These are phyloP conservation scores for Trissolcus brochymenae DNA, from an alignment of 2,888 invertebrate species.

Conservation along the genomic window DNA sequence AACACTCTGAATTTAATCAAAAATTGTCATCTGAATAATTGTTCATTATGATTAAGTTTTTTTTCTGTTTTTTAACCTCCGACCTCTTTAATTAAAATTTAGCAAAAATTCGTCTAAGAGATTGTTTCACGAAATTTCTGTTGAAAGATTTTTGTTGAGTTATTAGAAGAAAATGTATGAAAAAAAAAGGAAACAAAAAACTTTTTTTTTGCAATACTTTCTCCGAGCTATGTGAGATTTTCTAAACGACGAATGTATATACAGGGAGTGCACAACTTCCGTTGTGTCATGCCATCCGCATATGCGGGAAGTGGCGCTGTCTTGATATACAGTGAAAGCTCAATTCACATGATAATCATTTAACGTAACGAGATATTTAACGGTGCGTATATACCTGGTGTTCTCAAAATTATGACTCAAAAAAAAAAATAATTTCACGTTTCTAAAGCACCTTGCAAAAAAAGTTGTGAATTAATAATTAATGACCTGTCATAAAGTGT, in stretches of 20 bases:
- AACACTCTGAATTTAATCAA: no score
- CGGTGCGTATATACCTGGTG: slow-evolving; percentile 21
- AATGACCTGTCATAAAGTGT: not conserved
- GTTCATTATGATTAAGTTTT: not conserved
- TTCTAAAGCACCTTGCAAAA: not conserved
- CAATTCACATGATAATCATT: slow-evolving; percentile 52
- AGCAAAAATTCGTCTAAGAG: no score
- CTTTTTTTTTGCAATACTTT: slow-evolving; percentile 22
- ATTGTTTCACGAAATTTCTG: no score
- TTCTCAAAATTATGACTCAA: slow-evolving; percentile 9
- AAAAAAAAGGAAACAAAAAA: slow-evolving; percentile 15
- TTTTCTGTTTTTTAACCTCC: no score
- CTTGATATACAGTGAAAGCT: slow-evolving; percentile 51
- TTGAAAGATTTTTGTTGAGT: no score
- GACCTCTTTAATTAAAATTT: no score
- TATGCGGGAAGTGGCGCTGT: slow-evolving; percentile 46
- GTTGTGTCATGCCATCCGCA: slow-evolving; percentile 46
- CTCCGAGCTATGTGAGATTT: slow-evolving; percentile 31
- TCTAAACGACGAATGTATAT: slow-evolving; percentile 29
- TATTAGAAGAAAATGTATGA: no score
- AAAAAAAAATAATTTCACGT: slow-evolving; percentile 3
- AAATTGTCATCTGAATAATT: not conserved
- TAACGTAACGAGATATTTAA: slow-evolving; percentile 33
- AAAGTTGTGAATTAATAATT: not conserved
- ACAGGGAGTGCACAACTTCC: slow-evolving; percentile 41